phyloP scores from a whole-genome alignment of 2,113 vertebrate species.

The Mungos mungo region DNA sequence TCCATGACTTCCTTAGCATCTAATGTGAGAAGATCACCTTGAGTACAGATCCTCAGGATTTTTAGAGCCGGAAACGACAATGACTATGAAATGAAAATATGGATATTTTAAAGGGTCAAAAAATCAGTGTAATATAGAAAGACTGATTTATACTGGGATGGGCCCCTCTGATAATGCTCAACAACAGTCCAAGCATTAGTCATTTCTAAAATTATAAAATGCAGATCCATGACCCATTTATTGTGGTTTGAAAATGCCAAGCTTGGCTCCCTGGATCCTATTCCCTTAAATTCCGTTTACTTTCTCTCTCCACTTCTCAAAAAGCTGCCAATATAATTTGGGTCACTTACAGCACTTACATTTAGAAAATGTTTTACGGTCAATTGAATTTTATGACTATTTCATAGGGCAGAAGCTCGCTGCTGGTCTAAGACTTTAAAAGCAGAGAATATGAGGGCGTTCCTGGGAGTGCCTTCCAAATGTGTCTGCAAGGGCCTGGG shows the following conservation, averaged over 20 bases:
- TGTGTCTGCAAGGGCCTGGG: neutral
- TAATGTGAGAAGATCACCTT: neutral
- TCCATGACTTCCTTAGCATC: neutral
- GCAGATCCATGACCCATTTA: constrained; percentile 2
- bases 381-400: constrained; percentile 56
- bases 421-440: neutral
- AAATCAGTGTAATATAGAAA: neutral
- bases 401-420: constrained; percentile 51
- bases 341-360: constrained; percentile 59
- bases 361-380: constrained; percentile 58
- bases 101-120: constrained; percentile 12
- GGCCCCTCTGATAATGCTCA: neutral
- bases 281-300: constrained; percentile 37
- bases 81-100: neutral
- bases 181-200: neutral
- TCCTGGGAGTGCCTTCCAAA: neutral
- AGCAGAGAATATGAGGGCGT: neutral
- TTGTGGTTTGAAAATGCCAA: constrained; percentile 13
- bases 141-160: neutral
- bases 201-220: constrained; percentile 55
- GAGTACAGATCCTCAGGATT: neutral
- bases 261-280: constrained; percentile 25
- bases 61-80: neutral
- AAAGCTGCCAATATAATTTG: constrained; percentile 50
- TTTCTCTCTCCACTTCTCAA: constrained; percentile 45